A percentile compares a stretch with the other conserved stretches of the same genome.
Conservation (phyloP, 2,797 vertebrate species). For the Falco concolor region DNA sequence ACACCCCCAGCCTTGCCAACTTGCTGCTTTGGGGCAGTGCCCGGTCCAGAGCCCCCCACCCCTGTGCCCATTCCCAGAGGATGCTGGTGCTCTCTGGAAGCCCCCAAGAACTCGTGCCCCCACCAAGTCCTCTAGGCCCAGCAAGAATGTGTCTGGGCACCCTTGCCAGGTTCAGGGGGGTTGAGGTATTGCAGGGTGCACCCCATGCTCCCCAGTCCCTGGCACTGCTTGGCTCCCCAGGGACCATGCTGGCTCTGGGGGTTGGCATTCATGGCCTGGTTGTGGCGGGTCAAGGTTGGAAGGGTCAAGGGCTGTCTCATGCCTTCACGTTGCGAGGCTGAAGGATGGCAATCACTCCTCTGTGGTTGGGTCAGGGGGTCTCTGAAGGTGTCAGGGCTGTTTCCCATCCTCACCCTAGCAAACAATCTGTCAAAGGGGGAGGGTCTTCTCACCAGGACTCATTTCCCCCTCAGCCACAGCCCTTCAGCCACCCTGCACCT, state of each 20-base stretch:
- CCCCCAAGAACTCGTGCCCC: rapidly evolving
- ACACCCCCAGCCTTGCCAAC: not conserved
- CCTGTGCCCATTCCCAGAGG: rapidly evolving
- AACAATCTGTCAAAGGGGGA: not conserved
- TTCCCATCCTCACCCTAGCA: not conserved
- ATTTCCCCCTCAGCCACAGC: not conserved
- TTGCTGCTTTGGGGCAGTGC: not conserved
- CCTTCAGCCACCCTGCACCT: not conserved
- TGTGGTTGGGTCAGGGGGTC: not conserved
- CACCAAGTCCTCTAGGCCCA: not conserved
- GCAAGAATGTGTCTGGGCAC: not conserved
- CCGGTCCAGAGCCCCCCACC: not conserved
- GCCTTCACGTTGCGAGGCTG: rapidly evolving
- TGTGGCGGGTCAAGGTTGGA: no score
- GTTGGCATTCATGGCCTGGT: not conserved
- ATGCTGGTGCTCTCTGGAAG: not conserved
- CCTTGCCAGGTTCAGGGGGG: rapidly evolving
- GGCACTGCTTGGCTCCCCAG: not conserved
- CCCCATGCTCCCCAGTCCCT: not conserved
- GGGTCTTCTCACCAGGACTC: not conserved
- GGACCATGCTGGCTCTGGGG: not conserved
- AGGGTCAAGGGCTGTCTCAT: not conserved
- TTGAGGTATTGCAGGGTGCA: not conserved
- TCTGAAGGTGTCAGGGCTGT: not conserved
- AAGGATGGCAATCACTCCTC: not conserved